phyloP scores from a whole-genome alignment of 2,888 invertebrate species.

The Acanthococcus lagerstroemiae region DNA sequence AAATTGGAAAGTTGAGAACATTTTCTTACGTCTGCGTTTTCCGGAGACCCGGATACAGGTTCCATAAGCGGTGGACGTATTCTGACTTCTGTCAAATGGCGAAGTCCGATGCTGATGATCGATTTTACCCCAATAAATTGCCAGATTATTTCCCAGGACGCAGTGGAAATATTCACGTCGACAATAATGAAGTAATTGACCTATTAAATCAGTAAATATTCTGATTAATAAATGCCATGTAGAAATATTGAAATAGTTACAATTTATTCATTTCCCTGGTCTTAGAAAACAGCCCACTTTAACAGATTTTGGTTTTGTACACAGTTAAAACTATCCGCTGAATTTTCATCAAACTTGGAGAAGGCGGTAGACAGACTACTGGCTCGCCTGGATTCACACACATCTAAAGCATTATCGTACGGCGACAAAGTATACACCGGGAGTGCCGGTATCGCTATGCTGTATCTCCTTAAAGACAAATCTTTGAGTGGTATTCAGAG shows the following conservation, averaged over 20 bases:
- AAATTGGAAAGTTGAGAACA: no score
- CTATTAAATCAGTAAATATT: neutral
- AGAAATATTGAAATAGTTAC: neutral
- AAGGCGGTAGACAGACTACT: neutral
- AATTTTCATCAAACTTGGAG: neutral
- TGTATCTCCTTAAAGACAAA: conserved; percentile 46
- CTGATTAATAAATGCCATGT: neutral
- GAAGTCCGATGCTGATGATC: neutral
- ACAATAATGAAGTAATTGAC: neutral
- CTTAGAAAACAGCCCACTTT: neutral
- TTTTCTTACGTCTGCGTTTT: no score
- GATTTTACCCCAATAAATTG: conserved; percentile 7
- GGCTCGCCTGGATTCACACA: neutral
- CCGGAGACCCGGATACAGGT: no score
- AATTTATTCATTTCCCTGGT: neutral
- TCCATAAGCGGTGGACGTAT: no score
- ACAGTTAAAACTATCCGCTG: neutral
- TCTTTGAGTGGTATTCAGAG: no score
- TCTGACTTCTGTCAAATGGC: no score
- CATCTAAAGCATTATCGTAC: neutral
- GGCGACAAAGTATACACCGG: conserved; percentile 58
- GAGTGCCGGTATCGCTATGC: conserved; percentile 57
- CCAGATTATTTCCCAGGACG: conserved; percentile 1
- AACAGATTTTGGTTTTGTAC: neutral
- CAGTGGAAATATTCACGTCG: conserved; percentile 2